Base-by-base conservation (phyloP, 2,888 invertebrate species). In the Epicampocera succincta region DNA sequence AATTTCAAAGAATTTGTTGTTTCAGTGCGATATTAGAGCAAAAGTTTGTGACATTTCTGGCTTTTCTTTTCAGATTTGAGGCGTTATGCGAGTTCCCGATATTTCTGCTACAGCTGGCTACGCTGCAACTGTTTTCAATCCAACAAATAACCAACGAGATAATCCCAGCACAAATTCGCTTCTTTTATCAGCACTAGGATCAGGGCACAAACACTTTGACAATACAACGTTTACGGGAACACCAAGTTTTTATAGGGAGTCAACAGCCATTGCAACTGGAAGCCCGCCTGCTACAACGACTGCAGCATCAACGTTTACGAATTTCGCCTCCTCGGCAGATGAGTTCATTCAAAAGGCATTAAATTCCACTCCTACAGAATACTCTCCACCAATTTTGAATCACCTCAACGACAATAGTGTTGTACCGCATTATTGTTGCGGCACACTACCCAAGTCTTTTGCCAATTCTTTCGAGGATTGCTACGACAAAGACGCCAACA, bases 21-120 rank as follows among this genome's bases (percentile, higher is more conserved):
- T 8, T n/a, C 6, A n/a, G 6, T 19, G 38, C 13, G 5, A 5
- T 17, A 12, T 38, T 33, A 48, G 15, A 8, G 12, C 8, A 13
- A 15, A 15, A 11, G 15, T 33, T 29, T n/a, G 2, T 1, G 3
- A 9, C 8, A n/a, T 33, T 21, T 46, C 2, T 38, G 73, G 5
- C 33, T 38, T 48, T 50, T 12, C 0, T 44, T 72, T 74, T 13
- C 63, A 85, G 84, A 83, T 63, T 56, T 69, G 54, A 17, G 78
- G 40, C 84, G 84, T 83, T 84, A 85, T 85, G 85, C 85, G 85
- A 82, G 85, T 85, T 74, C 85, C 84, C 74, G 83, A 85, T 76
- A 78, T 85, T 46, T 71, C 85, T 54, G 68, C 83, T 72, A 83
- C 85, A 84, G 84, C 85, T 83, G 80, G 82, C 68, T 83, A 85